phyloP scores from a whole-genome alignment of 2,888 invertebrate genomes.

The Epirrhoe alternata region DNA sequence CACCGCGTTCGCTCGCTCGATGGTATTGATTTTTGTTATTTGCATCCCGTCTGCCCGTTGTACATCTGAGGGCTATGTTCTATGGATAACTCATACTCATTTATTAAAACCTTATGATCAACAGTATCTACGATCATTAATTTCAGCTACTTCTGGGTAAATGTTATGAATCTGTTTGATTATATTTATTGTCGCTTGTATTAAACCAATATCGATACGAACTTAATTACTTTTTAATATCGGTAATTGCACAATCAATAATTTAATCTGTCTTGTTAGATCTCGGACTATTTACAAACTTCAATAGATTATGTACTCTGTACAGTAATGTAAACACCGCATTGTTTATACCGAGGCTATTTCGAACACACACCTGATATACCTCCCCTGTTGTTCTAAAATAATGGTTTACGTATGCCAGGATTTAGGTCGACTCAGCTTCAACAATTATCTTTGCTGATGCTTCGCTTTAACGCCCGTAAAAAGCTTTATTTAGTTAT shows the following conservation, averaged over 20 bases:
- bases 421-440: constrained; percentile 77
- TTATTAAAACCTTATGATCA: not conserved
- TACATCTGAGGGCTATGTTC: constrained; percentile 76
- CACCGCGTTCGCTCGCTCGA: constrained; percentile 67
- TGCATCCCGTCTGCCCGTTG: constrained; percentile 80
- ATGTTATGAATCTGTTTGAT: not conserved
- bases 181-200: not conserved
- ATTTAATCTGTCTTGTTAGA: constrained; percentile 8
- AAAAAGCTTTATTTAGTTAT: constrained; percentile 49
- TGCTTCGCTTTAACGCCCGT: constrained; percentile 66
- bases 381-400: constrained; percentile 69
- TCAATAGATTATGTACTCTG: not conserved
- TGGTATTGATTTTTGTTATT: constrained; percentile 83
- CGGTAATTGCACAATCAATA: constrained; percentile 9
- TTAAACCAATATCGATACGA: no score
- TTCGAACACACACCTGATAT: constrained; percentile 73
- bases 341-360: constrained; percentile 56
- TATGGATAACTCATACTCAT: constrained; percentile 54
- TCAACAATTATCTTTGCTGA: constrained; percentile 76
- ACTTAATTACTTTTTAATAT: constrained; percentile 8
- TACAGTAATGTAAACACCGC: constrained; percentile 37
- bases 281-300: constrained; percentile 12
- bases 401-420: constrained; percentile 71
- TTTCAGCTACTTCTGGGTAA: not conserved
- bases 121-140: not conserved